Percentiles rank a stretch among this genome's conserved stretches.
Conservation (phyloP, 2,888 invertebrate genomes). For the Cataglyphis albicans region DNA sequence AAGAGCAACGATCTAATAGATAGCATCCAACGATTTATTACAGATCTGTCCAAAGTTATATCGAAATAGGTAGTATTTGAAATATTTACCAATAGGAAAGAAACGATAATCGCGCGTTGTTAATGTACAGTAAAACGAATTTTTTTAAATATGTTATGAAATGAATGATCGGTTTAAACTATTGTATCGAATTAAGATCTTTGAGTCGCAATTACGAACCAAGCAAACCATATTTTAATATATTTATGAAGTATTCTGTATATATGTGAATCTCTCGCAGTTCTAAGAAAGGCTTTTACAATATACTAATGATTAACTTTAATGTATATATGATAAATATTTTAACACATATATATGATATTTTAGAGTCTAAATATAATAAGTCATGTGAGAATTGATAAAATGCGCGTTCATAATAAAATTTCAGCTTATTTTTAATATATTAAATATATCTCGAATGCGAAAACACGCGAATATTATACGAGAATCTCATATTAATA, state of each 20-base stretch:
- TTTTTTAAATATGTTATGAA: conserved; percentile 35
- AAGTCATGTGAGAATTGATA: conserved; percentile 3
- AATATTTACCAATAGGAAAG: conserved; percentile 1
- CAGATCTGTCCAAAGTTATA: conserved; percentile 63
- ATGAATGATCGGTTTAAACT: conserved; percentile 9
- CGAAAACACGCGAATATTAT: not conserved
- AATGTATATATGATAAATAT: conserved; percentile 45
- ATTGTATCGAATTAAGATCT: conserved; percentile 32
- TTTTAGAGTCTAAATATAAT: conserved; percentile 24
- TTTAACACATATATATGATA: conserved; percentile 26
- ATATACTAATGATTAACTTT: conserved; percentile 40
- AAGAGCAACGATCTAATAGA: conserved; percentile 86
- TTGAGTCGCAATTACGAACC: conserved; percentile 3
- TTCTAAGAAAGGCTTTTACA: conserved; percentile 25
- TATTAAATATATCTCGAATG: conserved; percentile 5
- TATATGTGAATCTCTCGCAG: conserved; percentile 48
- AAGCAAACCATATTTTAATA: conserved; percentile 29
- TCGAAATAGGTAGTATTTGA: conserved; percentile 69
- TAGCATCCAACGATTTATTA: conserved; percentile 78
- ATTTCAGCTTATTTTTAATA: conserved; percentile 49
- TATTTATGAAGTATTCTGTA: conserved; percentile 45
- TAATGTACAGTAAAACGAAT: conserved; percentile 44
- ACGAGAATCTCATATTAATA: conserved; percentile 61
- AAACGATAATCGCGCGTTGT: conserved; percentile 22
- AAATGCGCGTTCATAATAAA: not conserved